Conservation (phyloP, 2,888 invertebrate species). For the Iselma pallidipennis region DNA sequence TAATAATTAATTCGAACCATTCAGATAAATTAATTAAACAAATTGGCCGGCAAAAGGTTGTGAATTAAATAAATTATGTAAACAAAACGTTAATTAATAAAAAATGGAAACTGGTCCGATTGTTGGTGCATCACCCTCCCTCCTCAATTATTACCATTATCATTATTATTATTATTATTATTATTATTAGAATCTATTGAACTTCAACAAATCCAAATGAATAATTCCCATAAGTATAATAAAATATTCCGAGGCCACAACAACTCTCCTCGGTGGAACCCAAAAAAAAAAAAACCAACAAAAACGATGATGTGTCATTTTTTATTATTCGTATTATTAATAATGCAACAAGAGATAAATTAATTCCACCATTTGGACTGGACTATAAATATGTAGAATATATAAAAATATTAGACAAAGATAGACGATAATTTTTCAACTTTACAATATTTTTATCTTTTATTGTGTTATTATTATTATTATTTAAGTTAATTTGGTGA, state of each 20-base stretch:
- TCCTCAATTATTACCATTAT: no score
- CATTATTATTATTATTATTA: not conserved
- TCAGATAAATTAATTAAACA: slow-evolving; percentile 21
- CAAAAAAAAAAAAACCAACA: not conserved
- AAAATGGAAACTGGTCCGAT: no score
- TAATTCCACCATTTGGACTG: slow-evolving; percentile 24
- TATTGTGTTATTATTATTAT: no score
- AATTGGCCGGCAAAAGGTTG: no score
- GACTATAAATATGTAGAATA: slow-evolving; percentile 25
- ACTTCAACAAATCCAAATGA: not conserved
- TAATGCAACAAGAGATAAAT: slow-evolving; percentile 23
- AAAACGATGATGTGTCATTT: slow-evolving; percentile 25
- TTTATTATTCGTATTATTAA: slow-evolving; percentile 27
- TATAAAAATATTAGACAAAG: no score
- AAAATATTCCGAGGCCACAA: slow-evolving; percentile 25
- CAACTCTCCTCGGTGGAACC: not conserved
- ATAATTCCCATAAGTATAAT: slow-evolving; percentile 14
- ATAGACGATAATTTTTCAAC: no score
- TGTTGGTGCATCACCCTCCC: no score
- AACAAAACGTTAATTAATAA: no score
- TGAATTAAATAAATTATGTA: no score
- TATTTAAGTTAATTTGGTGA: no score
- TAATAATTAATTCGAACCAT: slow-evolving; percentile 23
- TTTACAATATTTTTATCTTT: no score
- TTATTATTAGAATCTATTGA: not conserved